These are phyloP conservation scores for Drosophila mercatorum DNA, from an alignment of 2,888 invertebrate genomes.

Conservation along the genomic window DNA sequence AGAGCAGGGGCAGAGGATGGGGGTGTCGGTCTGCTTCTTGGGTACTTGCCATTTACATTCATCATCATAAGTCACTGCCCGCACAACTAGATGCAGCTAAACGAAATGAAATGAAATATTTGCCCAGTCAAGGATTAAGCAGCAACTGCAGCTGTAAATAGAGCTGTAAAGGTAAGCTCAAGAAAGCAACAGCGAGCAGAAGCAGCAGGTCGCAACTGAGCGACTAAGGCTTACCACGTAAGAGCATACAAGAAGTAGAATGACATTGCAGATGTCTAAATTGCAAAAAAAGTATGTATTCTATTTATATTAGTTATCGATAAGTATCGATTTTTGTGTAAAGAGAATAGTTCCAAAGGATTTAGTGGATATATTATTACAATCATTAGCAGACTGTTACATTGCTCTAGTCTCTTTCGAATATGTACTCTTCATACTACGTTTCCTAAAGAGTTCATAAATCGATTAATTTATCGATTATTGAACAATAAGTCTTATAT, in stretches of 20 bases:
- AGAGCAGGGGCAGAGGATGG: background rate
- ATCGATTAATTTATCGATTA: background rate
- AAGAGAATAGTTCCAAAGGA: no score
- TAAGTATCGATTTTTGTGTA: background rate
- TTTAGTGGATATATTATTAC: no score
- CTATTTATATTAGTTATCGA: background rate
- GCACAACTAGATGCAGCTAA: constrained; percentile 57
- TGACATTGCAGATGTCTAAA: no score
- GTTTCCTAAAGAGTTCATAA: background rate
- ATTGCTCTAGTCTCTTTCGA: no score
- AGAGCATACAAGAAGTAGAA: fast-evolving
- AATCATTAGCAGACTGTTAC: no score
- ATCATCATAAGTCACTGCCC: constrained; percentile 84
- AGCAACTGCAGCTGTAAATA: constrained; percentile 58
- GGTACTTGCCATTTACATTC: constrained; percentile 80
- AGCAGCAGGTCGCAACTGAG: background rate
- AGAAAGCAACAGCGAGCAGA: constrained; percentile 20
- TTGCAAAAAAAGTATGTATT: no score
- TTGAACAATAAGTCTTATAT: no score
- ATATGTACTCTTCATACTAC: background rate
- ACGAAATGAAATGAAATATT: constrained; percentile 80
- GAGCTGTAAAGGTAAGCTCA: constrained; percentile 66
- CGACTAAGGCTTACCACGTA: background rate
- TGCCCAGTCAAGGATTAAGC: constrained; percentile 62
- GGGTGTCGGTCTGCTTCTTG: background rate